Percentiles rank a stretch among this genome's conserved stretches.
phyloP scores from a whole-genome alignment of 2,797 vertebrate genomes.

The Syncerus caffer region DNA sequence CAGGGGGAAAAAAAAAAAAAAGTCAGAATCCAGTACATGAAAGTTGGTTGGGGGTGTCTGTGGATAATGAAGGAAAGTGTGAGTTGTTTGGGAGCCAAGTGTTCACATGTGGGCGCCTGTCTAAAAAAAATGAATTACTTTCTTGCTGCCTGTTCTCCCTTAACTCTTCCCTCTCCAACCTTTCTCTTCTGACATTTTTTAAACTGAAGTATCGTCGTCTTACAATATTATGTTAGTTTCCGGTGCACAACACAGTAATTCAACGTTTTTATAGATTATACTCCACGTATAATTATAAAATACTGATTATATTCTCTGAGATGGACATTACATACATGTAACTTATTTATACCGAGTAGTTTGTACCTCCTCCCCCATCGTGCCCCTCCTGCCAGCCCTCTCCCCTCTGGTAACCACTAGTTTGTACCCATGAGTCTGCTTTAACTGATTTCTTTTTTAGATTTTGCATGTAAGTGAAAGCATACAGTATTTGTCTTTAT shows the following conservation, averaged over 20 bases:
- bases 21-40: not conserved
- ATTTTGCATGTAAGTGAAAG: not conserved
- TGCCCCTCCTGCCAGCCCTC: not conserved
- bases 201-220: not conserved
- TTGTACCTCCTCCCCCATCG: not conserved
- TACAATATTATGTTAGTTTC: not conserved
- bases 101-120: not conserved
- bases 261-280: not conserved
- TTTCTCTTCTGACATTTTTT: not conserved
- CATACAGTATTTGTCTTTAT: not conserved
- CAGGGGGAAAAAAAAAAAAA: not conserved
- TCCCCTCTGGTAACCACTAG: not conserved
- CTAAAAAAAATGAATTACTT: not conserved
- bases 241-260: not conserved
- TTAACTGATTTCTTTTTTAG: not conserved
- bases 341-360: not conserved
- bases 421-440: not conserved
- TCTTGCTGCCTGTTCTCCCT: not conserved
- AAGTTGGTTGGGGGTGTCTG: not conserved
- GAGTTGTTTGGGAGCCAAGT: not conserved
- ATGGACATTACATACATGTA: not conserved
- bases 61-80: not conserved
- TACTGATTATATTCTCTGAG: too few species aligned
- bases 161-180: not conserved
- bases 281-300: not conserved